Evolutionary conservation across 2,888 invertebrate species (phyloP), one percentile per base, ranked within the genome.

Genomic region (Agapostemon virescens): DNA sequence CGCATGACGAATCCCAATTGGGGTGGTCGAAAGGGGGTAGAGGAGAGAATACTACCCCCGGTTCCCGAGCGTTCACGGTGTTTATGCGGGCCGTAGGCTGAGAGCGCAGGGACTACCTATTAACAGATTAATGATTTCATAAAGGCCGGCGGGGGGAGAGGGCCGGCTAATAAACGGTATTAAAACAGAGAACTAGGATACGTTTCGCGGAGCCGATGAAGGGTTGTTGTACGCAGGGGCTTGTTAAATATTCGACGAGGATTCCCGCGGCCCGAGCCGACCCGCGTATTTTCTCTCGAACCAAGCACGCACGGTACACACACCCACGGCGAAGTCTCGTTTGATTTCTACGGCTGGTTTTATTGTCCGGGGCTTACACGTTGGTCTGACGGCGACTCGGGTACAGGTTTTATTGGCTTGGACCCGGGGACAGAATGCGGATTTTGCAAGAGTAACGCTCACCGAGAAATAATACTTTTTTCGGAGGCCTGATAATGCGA

Each of bases 41-140:
- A 61, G n/a, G 71, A n/a, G 30, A 30, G 58, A 5, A 26, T 30
- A 30, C 17, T 17, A 30, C 7, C 17, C 42, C 49, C 45, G 55
- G 23, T n/a, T 23, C 63, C 66, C 69, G 66, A 81, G 79, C 69
- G 84, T 82, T 84, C 79, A 49, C 58, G 77, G 80, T 82, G 84
- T 84, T 85, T 76, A 81, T 64, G 77, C 52, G 77, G 75, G 45
- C 63, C 55, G 36, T 66, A 20, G 69, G 70, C 30, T 61, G 73
- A 30, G 63, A 45, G 69, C 74, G 15, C 63, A 69, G 64, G 78
- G 81, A 83, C 84, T 68, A 83, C 82, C 89, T 90, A 90, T 90
- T 90, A 90, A 88, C 88, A 88, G 90, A 90, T 90, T 90, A 90
- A 90, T 88, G 88, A 90, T 90, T 89, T 87, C 89, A 87, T 87